These are phyloP conservation scores for Leptothorax acervorum DNA, from an alignment of 2,888 invertebrate species.

Conservation along the genomic window DNA sequence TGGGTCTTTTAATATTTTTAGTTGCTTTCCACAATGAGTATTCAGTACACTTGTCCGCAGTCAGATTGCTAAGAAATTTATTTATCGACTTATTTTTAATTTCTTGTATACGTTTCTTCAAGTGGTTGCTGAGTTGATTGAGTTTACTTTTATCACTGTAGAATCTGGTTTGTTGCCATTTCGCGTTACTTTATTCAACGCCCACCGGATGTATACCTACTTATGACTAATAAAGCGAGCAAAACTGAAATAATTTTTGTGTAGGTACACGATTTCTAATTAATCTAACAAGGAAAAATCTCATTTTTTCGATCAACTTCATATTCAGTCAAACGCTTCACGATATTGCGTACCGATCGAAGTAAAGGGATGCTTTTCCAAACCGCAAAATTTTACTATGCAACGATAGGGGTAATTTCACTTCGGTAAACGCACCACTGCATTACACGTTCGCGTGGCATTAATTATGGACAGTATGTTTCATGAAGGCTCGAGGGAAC, in stretches of 20 bases:
- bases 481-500: constrained; percentile 25
- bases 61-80: too few relatives aligned
- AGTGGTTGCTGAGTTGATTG: too few relatives aligned
- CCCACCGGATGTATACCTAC: not conserved
- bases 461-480: constrained; percentile 40
- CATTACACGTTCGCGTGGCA: constrained; percentile 21
- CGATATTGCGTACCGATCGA: not conserved
- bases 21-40: too few relatives aligned
- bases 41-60: too few relatives aligned
- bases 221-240: not conserved
- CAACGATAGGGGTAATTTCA: not conserved
- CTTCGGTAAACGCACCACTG: constrained; percentile 8
- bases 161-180: too few relatives aligned
- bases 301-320: not conserved
- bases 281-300: not conserved
- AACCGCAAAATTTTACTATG: not conserved
- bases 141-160: too few relatives aligned
- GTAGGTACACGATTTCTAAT: not conserved
- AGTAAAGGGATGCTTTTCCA: not conserved
- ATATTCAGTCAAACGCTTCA: not conserved
- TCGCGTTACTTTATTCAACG: constrained; percentile 15
- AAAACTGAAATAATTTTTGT: not conserved
- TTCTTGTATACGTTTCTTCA: too few relatives aligned
- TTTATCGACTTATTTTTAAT: too few relatives aligned
- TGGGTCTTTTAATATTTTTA: too few relatives aligned